Conservation (phyloP, 1,140 invertebrate species). For the Seison nebaliae region DNA sequence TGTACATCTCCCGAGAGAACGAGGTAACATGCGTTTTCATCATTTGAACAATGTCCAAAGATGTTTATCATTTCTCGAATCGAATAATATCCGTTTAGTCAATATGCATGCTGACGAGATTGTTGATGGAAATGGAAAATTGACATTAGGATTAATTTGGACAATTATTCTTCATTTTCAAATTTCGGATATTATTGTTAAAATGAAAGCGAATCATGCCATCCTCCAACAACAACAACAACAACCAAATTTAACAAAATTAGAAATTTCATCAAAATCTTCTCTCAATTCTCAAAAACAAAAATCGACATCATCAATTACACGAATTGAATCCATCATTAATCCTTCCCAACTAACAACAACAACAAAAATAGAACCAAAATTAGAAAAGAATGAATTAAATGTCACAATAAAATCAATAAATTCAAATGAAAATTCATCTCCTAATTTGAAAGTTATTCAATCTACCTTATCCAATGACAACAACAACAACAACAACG, state of each 20-base stretch:
- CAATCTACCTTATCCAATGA: too few relatives aligned
- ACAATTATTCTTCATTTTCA: constrained; percentile 53
- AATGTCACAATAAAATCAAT: too few relatives aligned
- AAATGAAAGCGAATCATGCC: too few relatives aligned
- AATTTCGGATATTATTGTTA: background rate
- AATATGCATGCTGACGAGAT: constrained; percentile 97
- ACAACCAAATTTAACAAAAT: background rate
- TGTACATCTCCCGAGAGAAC: constrained; percentile 1
- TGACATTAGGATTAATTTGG: constrained; percentile 92
- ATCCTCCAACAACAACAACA: too few relatives aligned
- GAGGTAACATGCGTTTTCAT: constrained; percentile 7
- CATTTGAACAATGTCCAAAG: constrained; percentile 6
- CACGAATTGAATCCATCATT: background rate
- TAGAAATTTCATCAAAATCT: background rate
- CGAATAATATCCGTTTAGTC: constrained; percentile 30
- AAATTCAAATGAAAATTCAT: too few relatives aligned
- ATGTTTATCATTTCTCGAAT: constrained; percentile 4
- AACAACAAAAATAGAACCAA: too few relatives aligned
- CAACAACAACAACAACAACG: too few relatives aligned
- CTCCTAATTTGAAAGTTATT: too few relatives aligned
- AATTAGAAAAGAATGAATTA: too few relatives aligned
- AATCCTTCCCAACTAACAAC: background rate
- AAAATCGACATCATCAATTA: background rate
- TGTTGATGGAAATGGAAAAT: constrained; percentile 90
- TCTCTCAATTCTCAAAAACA: background rate